phyloP scores from a whole-genome alignment of 2,888 invertebrate species.

The Epirrita christyi region DNA sequence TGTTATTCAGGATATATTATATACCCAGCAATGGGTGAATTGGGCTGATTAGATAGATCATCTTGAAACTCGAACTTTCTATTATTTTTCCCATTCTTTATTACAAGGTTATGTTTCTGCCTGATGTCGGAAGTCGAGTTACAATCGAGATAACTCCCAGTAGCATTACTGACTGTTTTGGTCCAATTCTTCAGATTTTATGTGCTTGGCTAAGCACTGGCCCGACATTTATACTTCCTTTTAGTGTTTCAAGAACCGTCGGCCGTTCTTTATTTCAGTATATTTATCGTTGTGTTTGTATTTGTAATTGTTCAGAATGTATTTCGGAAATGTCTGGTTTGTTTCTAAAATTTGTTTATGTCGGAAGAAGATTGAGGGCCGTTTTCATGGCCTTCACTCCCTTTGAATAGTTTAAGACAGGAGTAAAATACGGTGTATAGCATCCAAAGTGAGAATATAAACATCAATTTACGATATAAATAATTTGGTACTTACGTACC shows the following conservation, averaged over 20 bases:
- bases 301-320: slow-evolving; percentile 37
- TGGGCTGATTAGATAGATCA: no score
- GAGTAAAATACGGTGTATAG: slow-evolving; percentile 1
- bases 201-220: slow-evolving; percentile 47
- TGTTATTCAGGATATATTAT: no score
- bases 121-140: slow-evolving; percentile 4
- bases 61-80: no score
- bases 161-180: slow-evolving; percentile 18
- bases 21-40: no score
- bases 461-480: background rate
- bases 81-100: no score
- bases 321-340: slow-evolving; percentile 38
- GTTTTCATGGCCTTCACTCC: slow-evolving; percentile 28
- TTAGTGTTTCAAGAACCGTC: slow-evolving; percentile 47
- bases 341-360: slow-evolving; percentile 35
- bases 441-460: background rate
- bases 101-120: no score
- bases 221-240: slow-evolving; percentile 56
- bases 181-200: slow-evolving; percentile 52
- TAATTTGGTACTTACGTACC: background rate
- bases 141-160: slow-evolving; percentile 20
- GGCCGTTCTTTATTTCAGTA: slow-evolving; percentile 42
- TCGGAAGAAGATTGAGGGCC: slow-evolving; percentile 34
- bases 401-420: slow-evolving; percentile 17
- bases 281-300: slow-evolving; percentile 37